These are phyloP conservation scores for Paracanthobrama guichenoti DNA, from an alignment of 2,113 vertebrate genomes.

Conservation along the genomic window DNA sequence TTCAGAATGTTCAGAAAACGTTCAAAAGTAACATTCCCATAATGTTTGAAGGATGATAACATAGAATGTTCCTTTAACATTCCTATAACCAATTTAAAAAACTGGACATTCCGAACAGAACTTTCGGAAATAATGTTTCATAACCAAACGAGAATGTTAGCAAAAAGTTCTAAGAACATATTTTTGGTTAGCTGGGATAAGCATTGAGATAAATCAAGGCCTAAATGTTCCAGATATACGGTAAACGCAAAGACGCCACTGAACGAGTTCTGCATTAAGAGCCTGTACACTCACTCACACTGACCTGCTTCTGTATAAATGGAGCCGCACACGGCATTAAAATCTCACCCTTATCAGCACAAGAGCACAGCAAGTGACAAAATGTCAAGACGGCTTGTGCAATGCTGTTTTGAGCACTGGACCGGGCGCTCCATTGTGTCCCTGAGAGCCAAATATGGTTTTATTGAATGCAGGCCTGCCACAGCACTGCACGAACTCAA, in stretches of 20 bases:
- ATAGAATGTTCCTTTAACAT: no score
- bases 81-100: no score
- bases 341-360: conserved; percentile 13
- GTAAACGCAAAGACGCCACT: not conserved
- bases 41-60: no score
- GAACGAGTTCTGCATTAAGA: not conserved
- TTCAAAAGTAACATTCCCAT: no score
- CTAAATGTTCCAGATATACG: not conserved
- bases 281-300: not conserved
- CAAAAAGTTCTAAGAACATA: no score
- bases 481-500: not conserved
- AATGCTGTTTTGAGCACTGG: not conserved
- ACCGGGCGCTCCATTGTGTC: conserved; percentile 10
- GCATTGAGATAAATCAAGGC: not conserved
- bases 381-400: not conserved
- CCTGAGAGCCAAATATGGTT: conserved; percentile 9
- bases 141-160: no score
- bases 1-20: no score
- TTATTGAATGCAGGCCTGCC: not conserved
- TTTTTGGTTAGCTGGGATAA: no score
- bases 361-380: not conserved
- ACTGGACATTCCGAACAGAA: no score
- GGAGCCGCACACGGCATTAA: not conserved
- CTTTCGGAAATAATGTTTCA: no score
- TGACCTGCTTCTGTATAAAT: conserved; percentile 13